These are phyloP conservation scores for Cecidostiba fungosa DNA, from an alignment of 2,888 invertebrate species.

Conservation along the genomic window DNA sequence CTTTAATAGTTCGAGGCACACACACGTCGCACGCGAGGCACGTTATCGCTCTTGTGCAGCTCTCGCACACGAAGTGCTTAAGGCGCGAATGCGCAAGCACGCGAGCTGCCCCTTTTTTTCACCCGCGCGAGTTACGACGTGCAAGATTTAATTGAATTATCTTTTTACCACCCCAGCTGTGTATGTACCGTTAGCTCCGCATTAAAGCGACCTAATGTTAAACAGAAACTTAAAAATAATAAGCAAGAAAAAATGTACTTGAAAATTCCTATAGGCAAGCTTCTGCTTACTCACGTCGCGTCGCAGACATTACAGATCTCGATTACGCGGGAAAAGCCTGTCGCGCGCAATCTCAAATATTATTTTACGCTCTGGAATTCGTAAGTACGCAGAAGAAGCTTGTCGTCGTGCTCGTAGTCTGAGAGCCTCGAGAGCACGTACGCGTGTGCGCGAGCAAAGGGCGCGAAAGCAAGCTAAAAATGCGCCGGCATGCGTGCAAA, in stretches of 20 bases:
- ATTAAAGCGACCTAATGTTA: no score
- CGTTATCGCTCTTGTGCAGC: constrained; percentile 31
- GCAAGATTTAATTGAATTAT: constrained; percentile 50
- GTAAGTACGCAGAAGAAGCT: not conserved
- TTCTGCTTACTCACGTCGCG: constrained; percentile 23
- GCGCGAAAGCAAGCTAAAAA: constrained; percentile 21
- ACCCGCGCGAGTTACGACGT: not conserved
- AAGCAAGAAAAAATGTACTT: constrained; percentile 24
- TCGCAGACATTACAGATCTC: constrained; percentile 36
- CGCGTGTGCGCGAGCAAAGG: not conserved
- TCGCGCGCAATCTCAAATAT: constrained; percentile 55
- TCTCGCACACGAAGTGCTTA: constrained; percentile 21
- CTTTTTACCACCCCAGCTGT: not conserved
- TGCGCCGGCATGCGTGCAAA: constrained; percentile 33
- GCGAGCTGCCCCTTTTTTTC: not conserved
- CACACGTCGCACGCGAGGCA: constrained; percentile 13
- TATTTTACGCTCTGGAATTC: constrained; percentile 59
- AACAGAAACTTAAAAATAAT: not conserved
- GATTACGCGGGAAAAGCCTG: constrained; percentile 48
- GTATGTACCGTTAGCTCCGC: not conserved
- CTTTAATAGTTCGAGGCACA: not conserved
- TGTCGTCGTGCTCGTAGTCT: not conserved
- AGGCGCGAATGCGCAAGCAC: constrained; percentile 25
- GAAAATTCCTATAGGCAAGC: not conserved
- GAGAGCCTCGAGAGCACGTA: constrained; percentile 51